phyloP scores from a whole-genome alignment of 2,797 vertebrate genomes.

The Hemitrygon akajei region DNA sequence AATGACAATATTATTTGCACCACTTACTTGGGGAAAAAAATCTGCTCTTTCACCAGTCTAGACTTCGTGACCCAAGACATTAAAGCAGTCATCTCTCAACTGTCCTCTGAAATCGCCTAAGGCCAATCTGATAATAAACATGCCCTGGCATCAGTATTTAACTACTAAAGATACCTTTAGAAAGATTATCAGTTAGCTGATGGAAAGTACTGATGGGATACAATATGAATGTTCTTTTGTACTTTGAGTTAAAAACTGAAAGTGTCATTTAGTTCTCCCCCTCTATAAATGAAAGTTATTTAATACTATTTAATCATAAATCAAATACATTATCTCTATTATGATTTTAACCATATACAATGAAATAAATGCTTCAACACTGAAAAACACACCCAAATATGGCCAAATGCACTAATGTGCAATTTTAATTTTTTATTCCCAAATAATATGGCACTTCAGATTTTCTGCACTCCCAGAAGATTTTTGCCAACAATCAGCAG shows the following conservation, averaged over 20 bases:
- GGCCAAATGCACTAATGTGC: neutral
- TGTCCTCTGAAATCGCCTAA: no score
- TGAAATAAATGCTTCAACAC: neutral
- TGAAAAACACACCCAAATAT: neutral
- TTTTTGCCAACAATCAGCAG: neutral
- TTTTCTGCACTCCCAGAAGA: neutral
- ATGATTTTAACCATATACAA: neutral
- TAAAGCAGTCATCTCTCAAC: no score
- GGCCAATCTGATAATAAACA: no score
- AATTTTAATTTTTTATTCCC: neutral
- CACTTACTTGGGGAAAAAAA: no score
- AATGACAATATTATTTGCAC: no score
- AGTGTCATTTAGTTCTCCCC: neutral
- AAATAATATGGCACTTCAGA: neutral
- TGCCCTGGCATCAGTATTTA: no score
- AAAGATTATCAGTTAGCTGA: neutral
- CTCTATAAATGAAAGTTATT: neutral
- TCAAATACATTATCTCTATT: neutral
- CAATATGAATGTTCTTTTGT: neutral
- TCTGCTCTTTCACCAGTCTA: no score
- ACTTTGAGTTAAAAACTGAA: neutral
- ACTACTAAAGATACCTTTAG: neutral
- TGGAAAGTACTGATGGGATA: neutral
- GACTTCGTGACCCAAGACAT: no score
- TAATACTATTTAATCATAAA: neutral